These are phyloP conservation scores for Heliothis peltigera DNA, from an alignment of 2,888 invertebrate genomes.

Conservation along the genomic window DNA sequence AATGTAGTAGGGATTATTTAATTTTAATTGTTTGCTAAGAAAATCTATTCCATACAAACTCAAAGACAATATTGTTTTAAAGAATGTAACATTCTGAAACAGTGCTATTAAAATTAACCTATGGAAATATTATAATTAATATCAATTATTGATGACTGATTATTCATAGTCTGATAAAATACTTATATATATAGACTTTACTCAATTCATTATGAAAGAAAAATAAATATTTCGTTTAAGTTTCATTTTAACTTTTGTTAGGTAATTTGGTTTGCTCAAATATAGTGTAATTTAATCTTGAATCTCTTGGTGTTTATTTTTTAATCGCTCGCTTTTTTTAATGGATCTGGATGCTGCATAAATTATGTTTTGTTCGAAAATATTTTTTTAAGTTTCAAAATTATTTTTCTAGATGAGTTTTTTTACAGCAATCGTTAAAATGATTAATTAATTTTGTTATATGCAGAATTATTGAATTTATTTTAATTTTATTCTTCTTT, in stretches of 20 bases:
- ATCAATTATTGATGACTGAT: too few relatives aligned
- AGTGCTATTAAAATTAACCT: too few relatives aligned
- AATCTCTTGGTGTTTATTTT: slow-evolving; percentile 9
- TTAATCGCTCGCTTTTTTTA: slow-evolving; percentile 9
- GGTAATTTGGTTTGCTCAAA: slow-evolving; percentile 13
- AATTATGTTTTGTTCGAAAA: background rate
- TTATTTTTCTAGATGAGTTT: background rate
- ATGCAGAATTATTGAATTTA: background rate
- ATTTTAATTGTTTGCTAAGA: background rate
- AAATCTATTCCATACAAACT: too few relatives aligned
- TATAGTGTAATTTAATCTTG: background rate
- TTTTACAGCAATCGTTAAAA: background rate
- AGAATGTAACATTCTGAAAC: too few relatives aligned
- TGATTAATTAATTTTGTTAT: slow-evolving; percentile 1
- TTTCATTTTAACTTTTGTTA: slow-evolving; percentile 25
- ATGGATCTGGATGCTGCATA: background rate
- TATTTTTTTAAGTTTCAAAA: background rate
- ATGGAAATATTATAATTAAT: too few relatives aligned
- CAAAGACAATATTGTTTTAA: too few relatives aligned
- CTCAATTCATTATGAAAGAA: slow-evolving; percentile 36
- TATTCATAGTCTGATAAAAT: too few relatives aligned
- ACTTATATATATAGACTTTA: too few relatives aligned
- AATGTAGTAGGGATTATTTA: background rate
- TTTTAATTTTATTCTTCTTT: background rate
- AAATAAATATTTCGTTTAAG: slow-evolving; percentile 30